Base-by-base conservation (phyloP, 2,113 vertebrate genomes). In the Platichthys flesus region DNA sequence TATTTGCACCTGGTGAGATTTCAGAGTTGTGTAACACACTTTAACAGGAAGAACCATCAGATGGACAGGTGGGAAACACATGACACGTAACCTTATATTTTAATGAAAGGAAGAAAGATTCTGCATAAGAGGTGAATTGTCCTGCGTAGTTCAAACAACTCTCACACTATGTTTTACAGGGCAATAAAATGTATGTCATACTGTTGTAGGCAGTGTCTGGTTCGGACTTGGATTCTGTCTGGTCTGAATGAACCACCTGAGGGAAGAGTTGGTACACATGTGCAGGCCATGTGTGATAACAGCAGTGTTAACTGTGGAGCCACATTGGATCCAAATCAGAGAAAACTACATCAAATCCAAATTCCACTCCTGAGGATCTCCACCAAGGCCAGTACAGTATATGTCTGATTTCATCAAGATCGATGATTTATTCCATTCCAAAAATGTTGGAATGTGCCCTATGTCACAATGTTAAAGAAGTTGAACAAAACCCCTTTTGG, bases 271-370 rank as follows among this genome's bases (percentile, higher is more conserved):
- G 5, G 60, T 57, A 21, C 51, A 69, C 88, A 90, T 86, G 85
- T 90, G 89, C 23, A 6, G 68, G 26, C 85, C 85, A 89, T 76
- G 64, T 89, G 88, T 86, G 58, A 80, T 40, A 52, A 20, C 67
- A 64, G 9, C 51, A 9, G 23, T 20, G 16, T 80, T 49, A 57
- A 45, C 31, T 55, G 3, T 42, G 16, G 67, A 37, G 45, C 47
- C 31, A 35, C 59, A 71, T 16, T 31, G 24, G 78, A 64, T 70
- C 59, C 13, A 42, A 40, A 51, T 28, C 10, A 9, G 51, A 5
- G 2, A 45, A 13, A 7, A 7, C 28, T 28, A 58, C 23, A 23
- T 21, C 55, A 14, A 57, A 15, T 18, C 6, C 13, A 4, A 15
- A 23, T 23, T 23, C n/a, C n/a, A 55, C 54, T 10, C 2, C 9